phyloP scores from a whole-genome alignment of 2,113 vertebrate species.

The Macrotus californicus region DNA sequence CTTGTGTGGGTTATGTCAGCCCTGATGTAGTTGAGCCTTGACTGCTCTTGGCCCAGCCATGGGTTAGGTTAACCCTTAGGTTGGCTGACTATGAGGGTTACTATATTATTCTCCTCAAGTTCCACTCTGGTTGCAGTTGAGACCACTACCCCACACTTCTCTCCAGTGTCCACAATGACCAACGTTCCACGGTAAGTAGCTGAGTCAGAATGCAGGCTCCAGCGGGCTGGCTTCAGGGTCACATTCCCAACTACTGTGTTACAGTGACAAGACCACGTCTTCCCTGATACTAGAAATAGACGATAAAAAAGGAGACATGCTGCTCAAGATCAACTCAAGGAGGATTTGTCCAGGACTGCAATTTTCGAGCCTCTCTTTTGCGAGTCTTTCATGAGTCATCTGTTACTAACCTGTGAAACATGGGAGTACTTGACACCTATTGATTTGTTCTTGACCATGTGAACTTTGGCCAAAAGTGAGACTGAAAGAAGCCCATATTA shows the following conservation, averaged over 20 bases:
- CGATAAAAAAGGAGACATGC: too few relatives aligned
- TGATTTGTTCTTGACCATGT: neutral
- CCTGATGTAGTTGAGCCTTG: neutral
- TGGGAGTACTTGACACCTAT: neutral
- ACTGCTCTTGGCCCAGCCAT: neutral
- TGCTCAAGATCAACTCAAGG: neutral
- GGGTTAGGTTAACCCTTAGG: neutral
- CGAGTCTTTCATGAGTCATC: neutral
- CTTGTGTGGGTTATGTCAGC: neutral
- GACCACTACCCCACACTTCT: neutral
- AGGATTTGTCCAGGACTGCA: neutral
- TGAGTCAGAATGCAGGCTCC: neutral
- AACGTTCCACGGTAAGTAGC: neutral
- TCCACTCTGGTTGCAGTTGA: neutral
- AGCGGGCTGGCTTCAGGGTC: neutral
- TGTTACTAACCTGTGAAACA: neutral
- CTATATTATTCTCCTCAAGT: neutral
- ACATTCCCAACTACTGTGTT: neutral
- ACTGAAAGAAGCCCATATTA: neutral
- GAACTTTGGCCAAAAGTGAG: neutral
- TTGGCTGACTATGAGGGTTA: neutral
- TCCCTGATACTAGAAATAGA: neutral
- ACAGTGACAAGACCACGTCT: neutral
- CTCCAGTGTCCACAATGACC: neutral
- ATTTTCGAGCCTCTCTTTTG: neutral